Percentiles rank a stretch among this genome's conserved stretches.
phyloP scores from a whole-genome alignment of 1,140 invertebrate species.

The Penaeus vannamei region DNA sequence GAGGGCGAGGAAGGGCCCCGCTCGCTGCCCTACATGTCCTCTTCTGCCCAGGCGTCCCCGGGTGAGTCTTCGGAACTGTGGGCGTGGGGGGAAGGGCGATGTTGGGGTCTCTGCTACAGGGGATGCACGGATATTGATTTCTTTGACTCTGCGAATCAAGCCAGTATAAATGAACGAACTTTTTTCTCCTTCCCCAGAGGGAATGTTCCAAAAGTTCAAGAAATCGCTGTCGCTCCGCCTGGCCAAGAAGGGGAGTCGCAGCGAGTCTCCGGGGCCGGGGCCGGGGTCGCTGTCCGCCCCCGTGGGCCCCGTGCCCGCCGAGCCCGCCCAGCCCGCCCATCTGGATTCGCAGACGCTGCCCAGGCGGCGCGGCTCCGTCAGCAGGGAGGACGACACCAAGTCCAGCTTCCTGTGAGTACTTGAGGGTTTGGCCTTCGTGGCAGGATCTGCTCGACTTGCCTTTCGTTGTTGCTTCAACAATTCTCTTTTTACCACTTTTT shows the following conservation, averaged over 20 bases:
- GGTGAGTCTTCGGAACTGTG: constrained; percentile 6
- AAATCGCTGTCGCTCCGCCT: constrained; percentile 49
- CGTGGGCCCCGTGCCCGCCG: not conserved
- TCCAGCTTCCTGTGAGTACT: constrained; percentile 47
- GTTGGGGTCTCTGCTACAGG: no score
- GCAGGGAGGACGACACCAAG: constrained; percentile 39
- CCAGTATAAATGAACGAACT: no score
- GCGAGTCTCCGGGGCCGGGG: constrained; percentile 32
- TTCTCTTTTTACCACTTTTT: no score
- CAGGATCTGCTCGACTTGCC: no score
- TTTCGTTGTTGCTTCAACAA: no score
- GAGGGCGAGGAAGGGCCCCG: constrained; percentile 31
- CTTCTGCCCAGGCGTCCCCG: constrained; percentile 18
- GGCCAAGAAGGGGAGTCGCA: constrained; percentile 44
- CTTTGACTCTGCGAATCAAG: no score
- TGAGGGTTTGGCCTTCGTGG: no score
- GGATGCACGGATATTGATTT: no score
- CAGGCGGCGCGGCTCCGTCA: constrained; percentile 40
- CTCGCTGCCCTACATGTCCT: constrained; percentile 49
- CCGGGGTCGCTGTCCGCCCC: constrained; percentile 21
- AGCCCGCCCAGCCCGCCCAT: not conserved
- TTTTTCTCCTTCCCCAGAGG: constrained; percentile 65
- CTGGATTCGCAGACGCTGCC: constrained; percentile 44
- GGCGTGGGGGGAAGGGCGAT: not conserved
- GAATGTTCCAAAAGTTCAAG: constrained; percentile 65